Evolutionary conservation across 2,113 vertebrate genomes (phyloP).

Genomic region (Myrmecophaga tridactyla): DNA sequence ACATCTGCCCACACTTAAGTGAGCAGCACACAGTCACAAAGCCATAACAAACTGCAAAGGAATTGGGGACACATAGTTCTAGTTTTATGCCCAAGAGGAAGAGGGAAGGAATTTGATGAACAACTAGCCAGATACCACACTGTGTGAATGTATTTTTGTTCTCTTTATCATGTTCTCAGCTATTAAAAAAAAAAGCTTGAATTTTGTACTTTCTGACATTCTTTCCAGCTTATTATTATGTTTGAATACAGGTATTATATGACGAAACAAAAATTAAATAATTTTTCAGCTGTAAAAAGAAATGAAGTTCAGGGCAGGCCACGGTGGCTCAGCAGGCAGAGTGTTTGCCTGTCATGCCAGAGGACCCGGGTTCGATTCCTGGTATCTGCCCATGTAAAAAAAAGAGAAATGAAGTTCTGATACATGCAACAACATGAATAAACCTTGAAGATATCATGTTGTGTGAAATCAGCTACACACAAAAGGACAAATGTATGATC

Average conservation of each 20-base stretch:
- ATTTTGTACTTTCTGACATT: conserved; percentile 31
- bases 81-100: not conserved
- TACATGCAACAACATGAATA: too few relatives aligned
- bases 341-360: too few relatives aligned
- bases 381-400: too few relatives aligned
- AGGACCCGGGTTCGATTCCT: too few relatives aligned
- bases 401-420: too few relatives aligned
- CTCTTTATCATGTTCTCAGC: not conserved
- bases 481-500: too few relatives aligned
- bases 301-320: too few relatives aligned
- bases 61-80: too few relatives aligned
- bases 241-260: not conserved
- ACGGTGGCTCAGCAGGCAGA: too few relatives aligned
- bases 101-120: not conserved
- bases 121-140: not conserved
- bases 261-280: not conserved
- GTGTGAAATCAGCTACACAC: too few relatives aligned
- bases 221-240: not conserved
- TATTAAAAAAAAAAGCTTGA: not conserved
- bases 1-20: not conserved
- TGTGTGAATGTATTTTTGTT: not conserved
- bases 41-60: not conserved
- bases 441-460: too few relatives aligned
- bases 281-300: too few relatives aligned
- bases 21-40: not conserved